Conservation (phyloP, 2,888 invertebrate genomes). For the Candidula unifasciata region DNA sequence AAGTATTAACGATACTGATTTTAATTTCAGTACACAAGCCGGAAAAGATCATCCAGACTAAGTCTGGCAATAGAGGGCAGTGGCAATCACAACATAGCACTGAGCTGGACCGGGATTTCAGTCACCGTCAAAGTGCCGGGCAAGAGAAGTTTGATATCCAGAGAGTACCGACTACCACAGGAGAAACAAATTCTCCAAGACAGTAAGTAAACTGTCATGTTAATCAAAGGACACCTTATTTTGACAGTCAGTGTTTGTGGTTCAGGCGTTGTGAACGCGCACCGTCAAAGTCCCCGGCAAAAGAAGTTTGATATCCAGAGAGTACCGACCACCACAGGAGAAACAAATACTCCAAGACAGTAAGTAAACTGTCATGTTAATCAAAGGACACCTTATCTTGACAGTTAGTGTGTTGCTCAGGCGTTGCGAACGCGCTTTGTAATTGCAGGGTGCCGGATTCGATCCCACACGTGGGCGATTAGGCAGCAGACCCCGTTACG, state of each 20-base stretch:
- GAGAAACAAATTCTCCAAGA: constrained; percentile 42
- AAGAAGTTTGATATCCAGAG: constrained; percentile 3
- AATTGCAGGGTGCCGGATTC: too few species aligned
- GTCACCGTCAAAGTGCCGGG: constrained; percentile 36
- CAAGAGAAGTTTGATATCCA: constrained; percentile 11
- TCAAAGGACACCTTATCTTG: too few species aligned
- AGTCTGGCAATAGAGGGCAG: constrained; percentile 21
- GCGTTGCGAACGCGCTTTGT: too few species aligned
- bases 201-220: background rate
- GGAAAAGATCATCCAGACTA: constrained; percentile 12
- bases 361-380: background rate
- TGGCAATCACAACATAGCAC: constrained; percentile 26
- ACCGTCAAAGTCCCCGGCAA: constrained; percentile 35
- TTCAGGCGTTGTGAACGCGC: too few species aligned
- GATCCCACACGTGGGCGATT: too few species aligned
- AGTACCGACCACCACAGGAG: background rate
- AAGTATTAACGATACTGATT: too few species aligned
- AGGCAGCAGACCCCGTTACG: too few species aligned
- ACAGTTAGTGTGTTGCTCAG: too few species aligned
- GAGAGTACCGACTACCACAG: background rate
- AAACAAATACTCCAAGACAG: constrained; percentile 41
- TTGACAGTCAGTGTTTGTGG: too few species aligned
- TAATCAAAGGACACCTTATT: too few species aligned
- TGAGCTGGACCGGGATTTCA: constrained; percentile 40
- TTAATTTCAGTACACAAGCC: background rate